Evolutionary conservation across 2,797 vertebrate species (phyloP).

Genomic region (Carapus acus): DNA sequence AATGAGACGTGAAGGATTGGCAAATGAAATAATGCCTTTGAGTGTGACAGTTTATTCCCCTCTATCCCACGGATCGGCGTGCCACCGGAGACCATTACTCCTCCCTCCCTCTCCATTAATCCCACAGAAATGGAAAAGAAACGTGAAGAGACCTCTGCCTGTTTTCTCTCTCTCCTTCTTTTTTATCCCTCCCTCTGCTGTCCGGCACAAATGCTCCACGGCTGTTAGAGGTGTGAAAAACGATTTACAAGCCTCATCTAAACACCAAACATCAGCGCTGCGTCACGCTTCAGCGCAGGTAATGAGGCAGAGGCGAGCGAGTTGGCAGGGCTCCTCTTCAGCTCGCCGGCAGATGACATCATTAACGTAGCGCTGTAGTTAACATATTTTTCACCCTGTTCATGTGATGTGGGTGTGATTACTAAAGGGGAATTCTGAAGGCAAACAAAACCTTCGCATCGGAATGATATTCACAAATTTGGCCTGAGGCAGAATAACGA

Average conservation of each 20-base stretch:
- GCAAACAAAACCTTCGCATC: no score
- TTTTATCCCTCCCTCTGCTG: no score
- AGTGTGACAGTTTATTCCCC: constrained; percentile 25
- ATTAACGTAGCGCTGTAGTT: no score
- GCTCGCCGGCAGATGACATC: background rate
- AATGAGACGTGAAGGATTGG: constrained; percentile 45
- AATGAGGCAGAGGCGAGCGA: constrained; percentile 2
- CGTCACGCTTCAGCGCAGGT: no score
- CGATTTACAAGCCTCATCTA: constrained; percentile 10
- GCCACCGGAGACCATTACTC: constrained; percentile 27
- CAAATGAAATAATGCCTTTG: constrained; percentile 40
- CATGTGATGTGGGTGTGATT: no score
- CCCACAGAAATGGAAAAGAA: constrained; percentile 1
- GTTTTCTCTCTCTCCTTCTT: background rate
- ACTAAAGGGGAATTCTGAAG: no score
- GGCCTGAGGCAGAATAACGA: no score
- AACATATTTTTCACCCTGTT: no score
- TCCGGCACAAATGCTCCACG: background rate
- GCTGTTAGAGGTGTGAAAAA: constrained; percentile 15
- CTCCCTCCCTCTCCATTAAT: constrained; percentile 31
- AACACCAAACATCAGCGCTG: background rate
- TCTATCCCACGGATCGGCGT: constrained; percentile 5
- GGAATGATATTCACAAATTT: no score
- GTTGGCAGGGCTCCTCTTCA: background rate
- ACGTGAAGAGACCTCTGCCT: background rate